A percentile compares a stretch with the other conserved stretches of the same genome.
Conservation (phyloP, 1,140 invertebrate genomes). For the Eriocheir sinensis region DNA sequence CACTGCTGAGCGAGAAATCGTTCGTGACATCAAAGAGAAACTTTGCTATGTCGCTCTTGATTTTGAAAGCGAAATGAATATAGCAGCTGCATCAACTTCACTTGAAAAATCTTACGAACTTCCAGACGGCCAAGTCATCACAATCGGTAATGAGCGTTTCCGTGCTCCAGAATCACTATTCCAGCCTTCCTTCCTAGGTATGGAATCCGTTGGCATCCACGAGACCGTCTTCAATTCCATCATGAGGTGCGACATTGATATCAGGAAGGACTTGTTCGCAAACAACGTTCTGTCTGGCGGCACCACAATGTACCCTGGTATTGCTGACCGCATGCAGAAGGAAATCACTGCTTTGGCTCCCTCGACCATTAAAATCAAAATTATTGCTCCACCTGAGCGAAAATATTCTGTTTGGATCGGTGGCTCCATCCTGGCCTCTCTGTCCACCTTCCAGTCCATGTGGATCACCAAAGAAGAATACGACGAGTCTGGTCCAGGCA, state of each 20-base stretch:
- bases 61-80: constrained; percentile 70
- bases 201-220: constrained; percentile 85
- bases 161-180: constrained; percentile 98
- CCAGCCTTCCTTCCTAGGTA: constrained; percentile 97
- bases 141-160: constrained; percentile 97
- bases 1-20: constrained; percentile 83
- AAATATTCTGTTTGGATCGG: constrained; percentile 76
- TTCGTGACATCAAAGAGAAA: constrained; percentile 93
- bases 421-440: constrained; percentile 88
- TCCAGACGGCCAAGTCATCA: constrained; percentile 67
- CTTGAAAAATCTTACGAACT: constrained; percentile 69
- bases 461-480: constrained; percentile 91
- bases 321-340: constrained; percentile 85
- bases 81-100: constrained; percentile 63
- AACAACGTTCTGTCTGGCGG: constrained; percentile 86
- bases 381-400: constrained; percentile 83
- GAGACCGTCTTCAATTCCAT: constrained; percentile 76
- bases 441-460: constrained; percentile 95
- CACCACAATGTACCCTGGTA: constrained; percentile 86
- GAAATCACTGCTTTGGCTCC: constrained; percentile 93
- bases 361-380: constrained; percentile 92
- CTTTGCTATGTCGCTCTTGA: constrained; percentile 68
- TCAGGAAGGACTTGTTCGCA: constrained; percentile 84
- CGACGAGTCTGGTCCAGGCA: constrained; percentile 57
- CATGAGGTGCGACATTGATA: constrained; percentile 77